phyloP scores from a whole-genome alignment of 2,888 invertebrate species.

The Maniola hyperantus region DNA sequence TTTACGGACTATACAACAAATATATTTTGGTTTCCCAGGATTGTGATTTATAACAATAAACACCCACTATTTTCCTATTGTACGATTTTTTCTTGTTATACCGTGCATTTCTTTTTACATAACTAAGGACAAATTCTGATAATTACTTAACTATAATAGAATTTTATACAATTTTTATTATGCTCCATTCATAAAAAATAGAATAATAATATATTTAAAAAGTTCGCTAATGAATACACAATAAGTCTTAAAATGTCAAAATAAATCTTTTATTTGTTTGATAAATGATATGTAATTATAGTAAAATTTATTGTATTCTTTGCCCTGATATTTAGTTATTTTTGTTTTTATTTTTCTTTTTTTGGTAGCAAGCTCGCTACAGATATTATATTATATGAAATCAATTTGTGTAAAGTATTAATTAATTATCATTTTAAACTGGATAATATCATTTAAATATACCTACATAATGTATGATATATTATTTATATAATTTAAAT shows the following conservation, averaged over 20 bases:
- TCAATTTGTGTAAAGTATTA: neutral
- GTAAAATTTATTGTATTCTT: neutral
- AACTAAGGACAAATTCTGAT: neutral
- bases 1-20: no score
- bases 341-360: neutral
- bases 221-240: neutral
- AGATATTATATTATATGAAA: neutral
- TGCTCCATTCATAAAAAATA: neutral
- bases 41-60: no score
- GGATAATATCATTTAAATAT: neutral
- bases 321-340: neutral
- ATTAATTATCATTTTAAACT: neutral
- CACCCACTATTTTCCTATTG: no score
- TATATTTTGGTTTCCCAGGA: no score
- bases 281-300: neutral
- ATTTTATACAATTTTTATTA: conserved; percentile 7
- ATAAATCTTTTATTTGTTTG: neutral
- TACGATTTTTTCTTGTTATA: no score
- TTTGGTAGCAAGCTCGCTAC: conserved; percentile 1
- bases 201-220: neutral
- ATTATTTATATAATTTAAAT: no score
- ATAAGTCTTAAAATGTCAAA: neutral
- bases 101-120: neutral
- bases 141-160: neutral
- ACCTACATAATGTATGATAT: no score